Evolutionary conservation across 2,113 vertebrate genomes (phyloP).

Genomic region (Periophthalmus modestus): DNA sequence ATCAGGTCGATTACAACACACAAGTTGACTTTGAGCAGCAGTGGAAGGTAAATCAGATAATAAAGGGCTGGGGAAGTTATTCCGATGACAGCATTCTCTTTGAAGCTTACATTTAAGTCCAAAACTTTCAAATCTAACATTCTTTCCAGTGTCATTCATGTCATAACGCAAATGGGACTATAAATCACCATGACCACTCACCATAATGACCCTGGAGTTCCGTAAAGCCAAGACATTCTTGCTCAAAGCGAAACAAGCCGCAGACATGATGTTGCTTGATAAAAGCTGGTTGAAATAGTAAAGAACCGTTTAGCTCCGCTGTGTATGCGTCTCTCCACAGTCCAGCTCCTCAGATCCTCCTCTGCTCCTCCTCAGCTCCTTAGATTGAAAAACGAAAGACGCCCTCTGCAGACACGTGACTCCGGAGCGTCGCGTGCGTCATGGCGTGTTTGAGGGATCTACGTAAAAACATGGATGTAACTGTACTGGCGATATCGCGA

Average conservation of each 20-base stretch:
- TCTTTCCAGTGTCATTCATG: background rate
- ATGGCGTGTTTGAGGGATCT: background rate
- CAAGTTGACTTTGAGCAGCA: background rate
- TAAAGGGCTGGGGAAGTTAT: background rate
- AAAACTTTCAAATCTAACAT: background rate
- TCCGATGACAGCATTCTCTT: background rate
- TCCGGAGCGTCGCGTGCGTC: background rate
- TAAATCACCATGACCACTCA: no score
- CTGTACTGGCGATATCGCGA: no score
- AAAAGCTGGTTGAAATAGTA: background rate
- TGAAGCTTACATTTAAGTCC: background rate
- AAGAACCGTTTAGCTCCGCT: background rate
- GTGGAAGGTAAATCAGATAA: background rate
- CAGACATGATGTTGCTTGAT: slow-evolving; percentile 43
- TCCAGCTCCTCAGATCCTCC: background rate
- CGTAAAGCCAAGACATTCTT: slow-evolving; percentile 49
- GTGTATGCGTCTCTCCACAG: background rate
- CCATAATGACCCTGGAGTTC: slow-evolving; percentile 47
- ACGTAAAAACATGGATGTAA: background rate
- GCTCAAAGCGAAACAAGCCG: slow-evolving; percentile 31
- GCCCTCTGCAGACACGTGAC: slow-evolving; percentile 1
- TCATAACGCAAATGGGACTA: background rate
- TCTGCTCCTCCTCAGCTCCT: background rate
- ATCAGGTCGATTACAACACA: background rate
- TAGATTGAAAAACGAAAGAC: background rate